These are phyloP conservation scores for Limnephilus rhombicus DNA, from an alignment of 2,888 invertebrate species.

Conservation along the genomic window DNA sequence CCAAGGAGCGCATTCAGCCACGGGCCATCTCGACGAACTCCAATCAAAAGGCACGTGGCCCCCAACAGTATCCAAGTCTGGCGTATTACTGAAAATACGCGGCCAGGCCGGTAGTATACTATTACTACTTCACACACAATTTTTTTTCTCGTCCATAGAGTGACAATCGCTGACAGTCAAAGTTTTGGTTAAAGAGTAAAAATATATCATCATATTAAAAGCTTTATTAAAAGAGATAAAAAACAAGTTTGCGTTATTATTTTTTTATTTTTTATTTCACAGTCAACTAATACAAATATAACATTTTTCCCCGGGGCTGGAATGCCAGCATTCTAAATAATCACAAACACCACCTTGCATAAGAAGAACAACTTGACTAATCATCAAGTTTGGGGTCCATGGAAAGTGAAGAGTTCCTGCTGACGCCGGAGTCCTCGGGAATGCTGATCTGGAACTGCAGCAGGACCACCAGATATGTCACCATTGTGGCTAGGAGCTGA, in stretches of 20 bases:
- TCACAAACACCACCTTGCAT: not conserved
- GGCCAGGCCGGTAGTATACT: too few relatives aligned
- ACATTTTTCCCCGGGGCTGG: not conserved
- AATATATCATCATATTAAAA: not conserved
- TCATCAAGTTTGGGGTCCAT: slow-evolving; percentile 6
- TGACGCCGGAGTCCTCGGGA: slow-evolving; percentile 75
- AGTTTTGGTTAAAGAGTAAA: not conserved
- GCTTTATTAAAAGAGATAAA: not conserved
- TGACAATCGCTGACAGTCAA: too few relatives aligned
- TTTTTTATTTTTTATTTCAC: not conserved
- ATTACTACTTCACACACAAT: too few relatives aligned
- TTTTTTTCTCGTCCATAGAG: not conserved
- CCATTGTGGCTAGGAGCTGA: slow-evolving; percentile 85
- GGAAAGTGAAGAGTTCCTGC: slow-evolving; percentile 1
- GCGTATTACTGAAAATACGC: too few relatives aligned
- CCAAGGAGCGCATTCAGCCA: too few relatives aligned
- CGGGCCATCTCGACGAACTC: too few relatives aligned
- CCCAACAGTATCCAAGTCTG: too few relatives aligned
- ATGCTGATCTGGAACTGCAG: slow-evolving; percentile 88
- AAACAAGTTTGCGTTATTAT: not conserved
- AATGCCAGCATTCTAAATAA: not conserved
- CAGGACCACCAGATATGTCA: slow-evolving; percentile 85
- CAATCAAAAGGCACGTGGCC: too few relatives aligned
- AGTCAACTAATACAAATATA: not conserved
- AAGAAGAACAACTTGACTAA: not conserved